Evolutionary conservation across 2,113 vertebrate species (phyloP), one percentile per base, ranked within the genome.

Genomic region (Osmerus eperlanus): DNA sequence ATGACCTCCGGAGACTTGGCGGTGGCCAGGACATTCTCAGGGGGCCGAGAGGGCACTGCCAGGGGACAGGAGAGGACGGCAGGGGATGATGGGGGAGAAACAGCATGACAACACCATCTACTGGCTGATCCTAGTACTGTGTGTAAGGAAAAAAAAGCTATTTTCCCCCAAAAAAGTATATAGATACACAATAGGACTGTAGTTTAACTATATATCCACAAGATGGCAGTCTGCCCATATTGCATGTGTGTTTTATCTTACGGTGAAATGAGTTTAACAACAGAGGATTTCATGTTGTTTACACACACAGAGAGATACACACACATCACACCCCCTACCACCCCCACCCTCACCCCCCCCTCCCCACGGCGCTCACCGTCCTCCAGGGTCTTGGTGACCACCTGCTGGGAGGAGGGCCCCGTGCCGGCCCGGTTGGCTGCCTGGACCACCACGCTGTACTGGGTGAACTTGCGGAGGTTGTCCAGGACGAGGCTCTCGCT

Each of bases 381-480:
- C 89, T 99, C 97, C 74, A 99, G 90, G 11, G 97, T 99, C 66
- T 96, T 97, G 78, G 95, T 94, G 90, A 98, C 96, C 86, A 96
- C 95, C 90, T 99, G 96, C 93, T 98, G 96, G 81, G 97, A 99
- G 67, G 97, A 98, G 3, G 97, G 97, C 23, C 97, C 97, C 0
- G 96, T 98, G 32, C 97, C 97, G 0, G 97, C 97, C 52, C 96
- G 87, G 88, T 99, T 99, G 19, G 94, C 96, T 14, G 97, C 97
- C 87, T 99, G 97, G n/a, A 99, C 97, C 78, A 99, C 96, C 89
- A 99, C 95, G 62, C 97, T 96, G 64, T 99, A 99, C 89, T 98
- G 97, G 0, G 97, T 99, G 91, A 97, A 99, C 87, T 99, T 99
- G 80, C 95, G 96, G 53, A 99, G 93, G 86, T 98, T 96, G 87